Percentiles rank a stretch among this genome's conserved stretches.
Conservation (phyloP, 1,140 invertebrate genomes). For the Globodera rostochiensis region DNA sequence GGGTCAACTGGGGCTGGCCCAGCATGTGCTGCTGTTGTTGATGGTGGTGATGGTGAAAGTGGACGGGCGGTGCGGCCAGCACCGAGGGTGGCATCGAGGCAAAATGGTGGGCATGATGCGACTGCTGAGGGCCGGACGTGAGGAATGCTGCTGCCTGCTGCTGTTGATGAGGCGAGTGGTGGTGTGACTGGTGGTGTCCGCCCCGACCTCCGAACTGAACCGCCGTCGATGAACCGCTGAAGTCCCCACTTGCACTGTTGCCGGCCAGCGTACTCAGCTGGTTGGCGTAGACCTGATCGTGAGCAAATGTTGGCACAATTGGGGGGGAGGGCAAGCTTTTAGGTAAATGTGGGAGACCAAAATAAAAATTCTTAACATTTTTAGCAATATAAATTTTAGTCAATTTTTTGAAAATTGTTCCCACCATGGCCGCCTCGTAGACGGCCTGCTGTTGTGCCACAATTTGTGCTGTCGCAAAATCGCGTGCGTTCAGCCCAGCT, state of each 20-base stretch:
- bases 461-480: slow-evolving; percentile 49
- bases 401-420: not conserved
- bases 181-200: slow-evolving; percentile 17
- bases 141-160: not conserved
- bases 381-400: too few species aligned
- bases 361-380: too few species aligned
- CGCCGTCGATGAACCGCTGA: not conserved
- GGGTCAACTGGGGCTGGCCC: not conserved
- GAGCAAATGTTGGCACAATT: too few species aligned
- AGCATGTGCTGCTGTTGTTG: not conserved
- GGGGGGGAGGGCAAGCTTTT: too few species aligned
- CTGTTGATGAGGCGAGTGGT: not conserved
- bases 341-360: too few species aligned
- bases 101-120: slow-evolving; percentile 7
- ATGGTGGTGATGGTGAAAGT: not conserved
- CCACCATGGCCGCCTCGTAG: slow-evolving; percentile 50
- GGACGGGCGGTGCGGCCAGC: not conserved
- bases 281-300: slow-evolving; percentile 32
- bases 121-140: not conserved
- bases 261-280: slow-evolving; percentile 24
- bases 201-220: not conserved
- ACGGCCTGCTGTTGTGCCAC: slow-evolving; percentile 54
- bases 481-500: slow-evolving; percentile 48
- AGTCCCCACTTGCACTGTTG: not conserved
- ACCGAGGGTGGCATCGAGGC: not conserved